Evolutionary conservation across 2,113 vertebrate genomes (phyloP).

Genomic region (Pterocles orientalis): DNA sequence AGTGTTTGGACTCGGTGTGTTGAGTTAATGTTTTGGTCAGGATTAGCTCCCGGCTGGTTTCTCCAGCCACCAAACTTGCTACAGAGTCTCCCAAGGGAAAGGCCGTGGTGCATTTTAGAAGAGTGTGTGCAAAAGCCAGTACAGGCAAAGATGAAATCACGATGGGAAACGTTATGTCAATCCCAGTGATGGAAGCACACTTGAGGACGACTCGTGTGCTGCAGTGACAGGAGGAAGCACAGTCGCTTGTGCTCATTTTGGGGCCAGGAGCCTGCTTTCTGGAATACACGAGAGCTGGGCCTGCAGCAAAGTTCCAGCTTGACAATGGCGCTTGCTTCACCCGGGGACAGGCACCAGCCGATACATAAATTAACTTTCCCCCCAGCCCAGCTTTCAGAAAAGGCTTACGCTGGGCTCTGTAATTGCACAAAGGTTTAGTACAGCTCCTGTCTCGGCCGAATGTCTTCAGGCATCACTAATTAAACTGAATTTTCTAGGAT

Average conservation of each 20-base stretch:
- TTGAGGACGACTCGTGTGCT: neutral
- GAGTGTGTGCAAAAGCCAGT: neutral
- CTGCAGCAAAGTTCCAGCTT: neutral
- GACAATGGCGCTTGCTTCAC: neutral
- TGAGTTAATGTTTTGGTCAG: neutral
- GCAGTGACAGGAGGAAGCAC: accelerated
- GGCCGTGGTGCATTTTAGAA: accelerated
- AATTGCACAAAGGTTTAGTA: neutral
- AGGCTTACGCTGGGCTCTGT: neutral
- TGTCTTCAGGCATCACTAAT: neutral
- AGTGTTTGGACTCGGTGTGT: neutral
- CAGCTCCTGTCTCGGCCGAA: neutral
- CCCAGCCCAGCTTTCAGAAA: neutral
- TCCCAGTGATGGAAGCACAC: accelerated
- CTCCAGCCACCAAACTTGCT: neutral
- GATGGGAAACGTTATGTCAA: accelerated
- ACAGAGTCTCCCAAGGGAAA: neutral
- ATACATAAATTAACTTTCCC: neutral
- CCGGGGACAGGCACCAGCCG: neutral
- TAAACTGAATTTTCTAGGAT: neutral
- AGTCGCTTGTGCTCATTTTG: accelerated
- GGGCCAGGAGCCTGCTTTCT: neutral
- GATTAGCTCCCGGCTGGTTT: neutral
- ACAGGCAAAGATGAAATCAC: accelerated
- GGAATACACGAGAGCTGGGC: neutral